A percentile compares a stretch with the other conserved stretches of the same genome.
phyloP scores from a whole-genome alignment of 2,113 vertebrate species.

The Pterocles gutturalis region DNA sequence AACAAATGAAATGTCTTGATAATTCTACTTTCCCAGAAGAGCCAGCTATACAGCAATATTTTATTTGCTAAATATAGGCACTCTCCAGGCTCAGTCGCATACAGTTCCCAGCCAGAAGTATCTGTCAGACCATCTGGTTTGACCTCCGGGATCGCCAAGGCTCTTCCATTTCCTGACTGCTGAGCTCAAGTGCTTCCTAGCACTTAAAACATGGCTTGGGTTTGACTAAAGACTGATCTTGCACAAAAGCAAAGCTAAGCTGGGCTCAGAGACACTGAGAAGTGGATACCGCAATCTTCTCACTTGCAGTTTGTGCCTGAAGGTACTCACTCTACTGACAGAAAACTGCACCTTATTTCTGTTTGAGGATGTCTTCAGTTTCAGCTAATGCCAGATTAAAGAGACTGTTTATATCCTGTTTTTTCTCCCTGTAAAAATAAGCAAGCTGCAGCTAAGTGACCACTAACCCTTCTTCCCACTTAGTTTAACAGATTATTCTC shows the following conservation, averaged over 20 bases:
- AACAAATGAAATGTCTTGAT: background rate
- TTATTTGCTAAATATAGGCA: background rate
- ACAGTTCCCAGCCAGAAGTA: conserved; percentile 7
- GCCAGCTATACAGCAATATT: background rate
- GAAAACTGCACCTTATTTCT: background rate
- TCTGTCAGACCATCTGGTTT: conserved; percentile 21
- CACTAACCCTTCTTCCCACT: background rate
- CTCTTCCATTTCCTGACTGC: conserved; percentile 4
- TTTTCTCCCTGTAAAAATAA: background rate
- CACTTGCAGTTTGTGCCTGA: background rate
- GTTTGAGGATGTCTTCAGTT: background rate
- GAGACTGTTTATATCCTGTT: background rate
- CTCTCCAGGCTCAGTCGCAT: background rate
- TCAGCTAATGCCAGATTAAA: background rate
- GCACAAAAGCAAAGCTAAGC: background rate
- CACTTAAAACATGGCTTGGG: background rate
- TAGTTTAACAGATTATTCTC: background rate
- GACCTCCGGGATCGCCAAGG: background rate
- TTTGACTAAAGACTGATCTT: background rate
- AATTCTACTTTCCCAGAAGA: background rate
- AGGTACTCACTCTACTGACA: background rate
- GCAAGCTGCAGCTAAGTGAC: background rate
- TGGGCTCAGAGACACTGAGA: background rate
- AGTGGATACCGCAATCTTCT: accelerated
- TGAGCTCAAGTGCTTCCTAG: background rate